phyloP scores from a whole-genome alignment of 2,113 vertebrate species.

The Indicator indicator region DNA sequence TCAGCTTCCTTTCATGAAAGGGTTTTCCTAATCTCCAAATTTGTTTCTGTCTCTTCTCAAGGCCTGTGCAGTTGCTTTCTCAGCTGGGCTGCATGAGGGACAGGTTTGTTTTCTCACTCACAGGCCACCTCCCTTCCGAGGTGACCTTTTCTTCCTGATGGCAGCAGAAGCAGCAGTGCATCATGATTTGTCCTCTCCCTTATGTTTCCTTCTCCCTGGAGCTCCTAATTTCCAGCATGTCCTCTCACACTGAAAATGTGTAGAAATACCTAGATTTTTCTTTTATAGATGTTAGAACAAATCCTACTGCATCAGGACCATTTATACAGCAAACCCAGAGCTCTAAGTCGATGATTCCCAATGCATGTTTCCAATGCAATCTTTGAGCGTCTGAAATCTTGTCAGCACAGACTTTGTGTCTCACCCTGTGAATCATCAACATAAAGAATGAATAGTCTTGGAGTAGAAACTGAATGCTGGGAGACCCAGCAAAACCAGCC shows the following conservation, averaged over 20 bases:
- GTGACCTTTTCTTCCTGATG: neutral
- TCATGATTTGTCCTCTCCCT: neutral
- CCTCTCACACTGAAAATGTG: neutral
- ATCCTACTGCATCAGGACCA: fast-evolving
- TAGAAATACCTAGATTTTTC: neutral
- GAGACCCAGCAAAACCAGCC: neutral
- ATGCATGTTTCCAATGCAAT: neutral
- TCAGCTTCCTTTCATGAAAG: neutral
- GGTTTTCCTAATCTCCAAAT: neutral
- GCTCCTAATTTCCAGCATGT: neutral
- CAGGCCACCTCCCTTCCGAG: neutral
- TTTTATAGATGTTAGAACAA: neutral
- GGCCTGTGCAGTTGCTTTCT: neutral
- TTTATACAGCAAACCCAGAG: neutral
- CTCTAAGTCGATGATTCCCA: neutral
- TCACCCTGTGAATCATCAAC: neutral
- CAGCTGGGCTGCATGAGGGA: fast-evolving
- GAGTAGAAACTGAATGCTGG: neutral
- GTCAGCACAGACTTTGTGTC: neutral
- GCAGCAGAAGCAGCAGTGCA: neutral
- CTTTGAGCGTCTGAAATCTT: neutral
- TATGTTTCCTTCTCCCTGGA: neutral
- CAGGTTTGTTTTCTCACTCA: neutral
- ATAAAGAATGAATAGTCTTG: neutral
- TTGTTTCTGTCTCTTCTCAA: neutral